These are phyloP conservation scores for Saturnia pavonia DNA, from an alignment of 2,888 invertebrate genomes.

Conservation along the genomic window DNA sequence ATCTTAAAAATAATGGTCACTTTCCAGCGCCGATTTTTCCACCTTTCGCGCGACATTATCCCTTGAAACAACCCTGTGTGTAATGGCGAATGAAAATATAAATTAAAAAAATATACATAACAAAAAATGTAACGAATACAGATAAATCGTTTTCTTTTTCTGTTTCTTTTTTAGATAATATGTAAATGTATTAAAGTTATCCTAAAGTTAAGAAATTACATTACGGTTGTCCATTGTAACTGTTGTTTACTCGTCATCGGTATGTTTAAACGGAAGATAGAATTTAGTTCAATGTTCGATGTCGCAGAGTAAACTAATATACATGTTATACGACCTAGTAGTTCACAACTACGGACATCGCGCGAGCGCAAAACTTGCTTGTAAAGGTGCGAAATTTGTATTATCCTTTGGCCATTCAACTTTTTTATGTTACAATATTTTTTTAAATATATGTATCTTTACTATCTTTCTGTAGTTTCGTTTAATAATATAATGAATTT, in stretches of 20 bases:
- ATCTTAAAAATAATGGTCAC: too few relatives aligned
- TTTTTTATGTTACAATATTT: background rate
- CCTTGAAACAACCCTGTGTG: background rate
- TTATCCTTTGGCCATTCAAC: slow-evolving; percentile 9
- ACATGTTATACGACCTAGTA: slow-evolving; percentile 13
- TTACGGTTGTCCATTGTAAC: slow-evolving; percentile 17
- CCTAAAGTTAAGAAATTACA: slow-evolving; percentile 16
- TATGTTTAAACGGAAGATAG: slow-evolving; percentile 28
- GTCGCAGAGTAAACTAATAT: slow-evolving; percentile 23
- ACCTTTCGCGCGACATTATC: background rate
- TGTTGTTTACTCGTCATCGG: slow-evolving; percentile 17
- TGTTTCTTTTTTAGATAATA: background rate
- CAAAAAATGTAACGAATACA: background rate
- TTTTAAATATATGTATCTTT: background rate
- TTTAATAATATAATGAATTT: background rate
- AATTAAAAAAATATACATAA: background rate
- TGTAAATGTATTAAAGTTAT: background rate
- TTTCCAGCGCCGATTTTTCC: background rate
- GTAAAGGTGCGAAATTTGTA: slow-evolving; percentile 48
- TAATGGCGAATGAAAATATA: background rate
- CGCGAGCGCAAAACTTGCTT: slow-evolving; percentile 36
- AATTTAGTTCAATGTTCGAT: slow-evolving; percentile 38
- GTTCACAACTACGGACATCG: slow-evolving; percentile 9
- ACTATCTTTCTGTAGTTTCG: background rate
- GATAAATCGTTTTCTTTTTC: background rate